phyloP scores from a whole-genome alignment of 2,113 vertebrate species.

The Castor canadensis region DNA sequence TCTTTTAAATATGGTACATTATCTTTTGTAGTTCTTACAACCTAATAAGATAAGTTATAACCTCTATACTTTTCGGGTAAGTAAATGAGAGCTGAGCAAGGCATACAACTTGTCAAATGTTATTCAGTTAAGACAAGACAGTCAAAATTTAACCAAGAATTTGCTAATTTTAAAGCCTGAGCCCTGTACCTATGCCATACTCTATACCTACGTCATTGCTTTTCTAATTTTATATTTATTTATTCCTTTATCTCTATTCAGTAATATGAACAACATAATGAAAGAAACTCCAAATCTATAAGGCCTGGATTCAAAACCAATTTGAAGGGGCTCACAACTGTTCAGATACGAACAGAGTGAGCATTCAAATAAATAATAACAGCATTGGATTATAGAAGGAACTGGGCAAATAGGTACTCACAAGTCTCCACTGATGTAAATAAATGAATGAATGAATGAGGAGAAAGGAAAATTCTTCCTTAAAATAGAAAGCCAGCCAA shows the following conservation, averaged over 20 bases:
- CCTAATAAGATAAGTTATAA: background rate
- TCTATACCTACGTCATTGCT: background rate
- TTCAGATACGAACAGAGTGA: background rate
- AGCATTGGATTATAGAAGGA: background rate
- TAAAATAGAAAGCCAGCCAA: background rate
- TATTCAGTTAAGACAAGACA: background rate
- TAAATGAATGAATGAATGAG: background rate
- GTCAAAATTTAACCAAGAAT: background rate
- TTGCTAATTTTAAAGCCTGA: background rate
- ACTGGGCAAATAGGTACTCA: background rate
- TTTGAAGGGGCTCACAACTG: background rate
- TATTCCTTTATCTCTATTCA: background rate
- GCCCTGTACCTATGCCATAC: background rate
- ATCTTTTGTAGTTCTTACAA: constrained; percentile 7
- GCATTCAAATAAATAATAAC: constrained; percentile 17
- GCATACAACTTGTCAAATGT: background rate
- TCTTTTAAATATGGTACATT: background rate
- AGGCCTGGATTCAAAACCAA: background rate
- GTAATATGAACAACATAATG: background rate
- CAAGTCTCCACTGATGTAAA: background rate
- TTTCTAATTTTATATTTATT: constrained; percentile 13
- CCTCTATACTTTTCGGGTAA: background rate
- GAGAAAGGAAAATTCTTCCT: background rate
- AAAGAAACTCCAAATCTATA: background rate
- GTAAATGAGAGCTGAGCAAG: background rate